Evolutionary conservation across 2,113 vertebrate species (phyloP), one percentile per base, ranked within the genome.

Genomic region (Neogale vison): DNA sequence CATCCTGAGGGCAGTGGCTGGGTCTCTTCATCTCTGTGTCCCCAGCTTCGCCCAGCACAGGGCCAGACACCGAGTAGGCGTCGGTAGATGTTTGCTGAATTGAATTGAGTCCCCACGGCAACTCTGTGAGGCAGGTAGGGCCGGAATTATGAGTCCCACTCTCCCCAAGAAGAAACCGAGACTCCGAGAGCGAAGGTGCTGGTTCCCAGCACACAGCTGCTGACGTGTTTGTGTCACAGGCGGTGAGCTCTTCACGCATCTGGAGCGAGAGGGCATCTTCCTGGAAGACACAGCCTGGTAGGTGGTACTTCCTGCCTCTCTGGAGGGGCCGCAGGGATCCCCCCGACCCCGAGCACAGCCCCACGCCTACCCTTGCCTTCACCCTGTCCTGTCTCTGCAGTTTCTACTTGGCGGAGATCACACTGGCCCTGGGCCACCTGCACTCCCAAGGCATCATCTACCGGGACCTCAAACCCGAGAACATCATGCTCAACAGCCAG

Each of bases 201-300:
- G 29, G 81, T 23, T 23, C 81, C 23, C 3, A 14, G 89, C 83
- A 13, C 39, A 4, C 69, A 59, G 93, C 61, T 20, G 72, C 87
- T 77, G 55, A 77, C 47, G 0, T 87, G 63, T 85, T 83, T 97
- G 83, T 97, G 77, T 97, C 93, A 18, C 97, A 99, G 99, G 99
- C 80, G 99, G 99, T 23, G 99, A 99, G 82, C 98, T 99, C 92
- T 99, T 99, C 98, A 99, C 99, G 98, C 99, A 99, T 98, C 98
- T 99, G 94, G 99, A 99, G 97, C 99, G 99, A 65, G 99, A 99
- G 90, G 99, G 99, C 85, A 99, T 99, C 98, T 99, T 99, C 97
- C 98, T 99, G 98, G 99, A 99, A 98, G 99, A 99, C 98, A 99
- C 99, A 0, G 99, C 99, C 89, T 99, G 99, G 99, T 99, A 98